Evolutionary conservation across 2,113 vertebrate genomes (phyloP), one percentile per base, ranked within the genome.

Genomic region (Pandion haliaetus): DNA sequence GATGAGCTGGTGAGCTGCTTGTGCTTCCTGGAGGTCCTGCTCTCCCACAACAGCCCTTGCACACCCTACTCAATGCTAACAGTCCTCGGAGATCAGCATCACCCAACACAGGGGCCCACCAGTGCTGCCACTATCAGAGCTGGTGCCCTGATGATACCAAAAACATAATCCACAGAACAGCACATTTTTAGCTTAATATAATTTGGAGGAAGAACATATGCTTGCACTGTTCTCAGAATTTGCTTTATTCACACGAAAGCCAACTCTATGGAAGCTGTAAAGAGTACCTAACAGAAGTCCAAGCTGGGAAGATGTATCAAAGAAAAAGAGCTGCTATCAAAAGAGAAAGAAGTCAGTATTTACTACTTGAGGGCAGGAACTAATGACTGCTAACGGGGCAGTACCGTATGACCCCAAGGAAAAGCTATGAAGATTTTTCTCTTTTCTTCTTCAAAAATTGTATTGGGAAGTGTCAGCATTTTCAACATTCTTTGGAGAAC

Each of bases 271-370:
- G 61, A 72, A 91, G 49, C 29, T 26, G 21, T 84, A 84, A 66
- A 47, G 59, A 74, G 31, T 36, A 86, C 19, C 10, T 29, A 84
- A 42, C 21, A 34, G 3, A 92, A 93, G 31, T 28, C 21, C 49
- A 82, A 57, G 52, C 31, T 61, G 29, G 36, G 79, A 86, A 61
- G 31, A 55, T 25, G 13, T 17, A 54, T 61, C 50, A 32, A 84
- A 94, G 69, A 62, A 72, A 52, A 85, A 47, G 20, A 70, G n/a
- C 17, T 57, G 28, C 28, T 92, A 62, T 9, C 17, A 65, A 61
- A 84, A 89, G 81, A 86, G 52, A 82, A 73, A 88, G n/a, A 76
- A 78, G 58, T 79, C 42, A 44, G n/a, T 76, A 85, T 44, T 72
- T 40, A 54, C 50, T 79, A 61, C 40, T 67, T 12, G 7, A 42